phyloP scores from a whole-genome alignment of 2,113 vertebrate genomes.

The Mionectes macconnelli region DNA sequence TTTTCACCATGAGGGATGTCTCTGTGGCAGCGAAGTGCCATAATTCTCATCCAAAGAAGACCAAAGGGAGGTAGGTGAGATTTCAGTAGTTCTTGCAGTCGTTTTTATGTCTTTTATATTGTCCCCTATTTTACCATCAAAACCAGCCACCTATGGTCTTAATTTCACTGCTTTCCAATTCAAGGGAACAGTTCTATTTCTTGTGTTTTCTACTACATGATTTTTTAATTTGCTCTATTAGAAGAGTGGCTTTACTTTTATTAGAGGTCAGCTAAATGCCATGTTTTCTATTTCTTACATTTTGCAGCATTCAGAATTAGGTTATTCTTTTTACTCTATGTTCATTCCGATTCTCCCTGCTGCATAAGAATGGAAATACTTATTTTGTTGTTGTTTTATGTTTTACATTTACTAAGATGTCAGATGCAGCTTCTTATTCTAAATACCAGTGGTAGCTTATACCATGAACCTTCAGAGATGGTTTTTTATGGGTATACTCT shows the following conservation, averaged over 20 bases:
- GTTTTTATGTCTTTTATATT: background rate
- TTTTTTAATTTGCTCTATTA: background rate
- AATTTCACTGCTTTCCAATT: background rate
- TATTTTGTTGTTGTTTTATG: background rate
- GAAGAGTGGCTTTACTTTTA: background rate
- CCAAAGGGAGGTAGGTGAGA: fast-evolving
- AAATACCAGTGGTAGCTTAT: background rate
- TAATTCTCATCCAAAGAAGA: background rate
- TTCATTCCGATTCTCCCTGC: background rate
- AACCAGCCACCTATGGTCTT: background rate
- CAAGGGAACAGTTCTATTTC: background rate
- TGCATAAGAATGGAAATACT: background rate
- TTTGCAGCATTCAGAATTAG: background rate
- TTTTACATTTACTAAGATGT: background rate
- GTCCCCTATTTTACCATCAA: background rate
- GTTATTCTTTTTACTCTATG: background rate
- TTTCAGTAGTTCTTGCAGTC: background rate
- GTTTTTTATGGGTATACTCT: background rate
- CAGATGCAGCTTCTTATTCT: background rate
- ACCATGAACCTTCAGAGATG: background rate
- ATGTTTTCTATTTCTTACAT: background rate
- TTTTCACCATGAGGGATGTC: background rate
- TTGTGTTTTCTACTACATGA: background rate
- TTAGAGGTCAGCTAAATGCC: background rate
- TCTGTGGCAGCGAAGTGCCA: background rate